Evolutionary conservation across 2,113 vertebrate species (phyloP).

Genomic region (Campylomormyrus tamandua): DNA sequence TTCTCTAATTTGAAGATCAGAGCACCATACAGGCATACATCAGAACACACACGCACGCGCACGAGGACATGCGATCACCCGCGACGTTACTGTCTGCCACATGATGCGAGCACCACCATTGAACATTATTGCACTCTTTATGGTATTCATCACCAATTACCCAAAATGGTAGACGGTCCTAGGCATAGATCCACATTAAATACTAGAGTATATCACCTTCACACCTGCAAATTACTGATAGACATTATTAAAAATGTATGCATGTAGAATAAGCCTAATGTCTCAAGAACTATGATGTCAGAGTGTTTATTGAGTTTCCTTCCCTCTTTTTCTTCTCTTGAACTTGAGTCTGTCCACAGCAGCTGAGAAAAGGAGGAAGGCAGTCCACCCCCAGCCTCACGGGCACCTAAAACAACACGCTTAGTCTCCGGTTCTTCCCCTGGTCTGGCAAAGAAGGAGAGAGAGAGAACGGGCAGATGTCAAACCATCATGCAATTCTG

Average conservation of each 20-base stretch:
- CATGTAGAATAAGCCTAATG: not conserved
- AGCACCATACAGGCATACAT: not conserved
- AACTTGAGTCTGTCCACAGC: not conserved
- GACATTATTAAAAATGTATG: slow-evolving; percentile 5
- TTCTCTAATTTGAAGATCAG: not conserved
- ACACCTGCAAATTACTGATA: not conserved
- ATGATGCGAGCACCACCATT: not conserved
- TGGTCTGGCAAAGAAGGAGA: slow-evolving; percentile 48
- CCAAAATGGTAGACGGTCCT: not conserved
- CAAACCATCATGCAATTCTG: not conserved
- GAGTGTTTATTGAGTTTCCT: not conserved
- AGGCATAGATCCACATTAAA: not conserved
- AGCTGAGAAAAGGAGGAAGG: not conserved
- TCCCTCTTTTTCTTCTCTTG: slow-evolving; percentile 1
- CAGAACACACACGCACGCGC: not conserved
- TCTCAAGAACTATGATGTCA: not conserved
- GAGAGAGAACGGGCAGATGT: not conserved
- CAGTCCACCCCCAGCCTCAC: not conserved
- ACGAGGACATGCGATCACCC: not conserved
- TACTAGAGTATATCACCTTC: not conserved
- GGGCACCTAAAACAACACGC: slow-evolving; percentile 52
- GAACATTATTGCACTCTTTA: not conserved
- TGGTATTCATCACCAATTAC: not conserved
- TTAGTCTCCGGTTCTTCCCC: slow-evolving; percentile 60
- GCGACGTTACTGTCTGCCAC: not conserved